A percentile compares a stretch with the other conserved stretches of the same genome.
These are phyloP conservation scores for Synergus umbraculus DNA, from an alignment of 2,888 invertebrate genomes.

Conservation along the genomic window DNA sequence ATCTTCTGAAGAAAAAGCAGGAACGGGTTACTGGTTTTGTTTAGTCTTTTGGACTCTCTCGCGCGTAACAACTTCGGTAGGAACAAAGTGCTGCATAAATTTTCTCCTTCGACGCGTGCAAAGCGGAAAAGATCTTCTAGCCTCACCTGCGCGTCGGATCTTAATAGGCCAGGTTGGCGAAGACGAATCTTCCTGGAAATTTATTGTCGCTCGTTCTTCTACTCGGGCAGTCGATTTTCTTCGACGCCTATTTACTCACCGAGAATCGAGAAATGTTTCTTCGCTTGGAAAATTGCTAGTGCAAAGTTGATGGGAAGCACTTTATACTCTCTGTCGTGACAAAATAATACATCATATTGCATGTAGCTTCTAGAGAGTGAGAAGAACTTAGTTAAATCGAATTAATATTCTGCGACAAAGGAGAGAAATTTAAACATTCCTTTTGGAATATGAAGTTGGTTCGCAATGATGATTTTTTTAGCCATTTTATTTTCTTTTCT, in stretches of 20 bases:
- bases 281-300: neutral
- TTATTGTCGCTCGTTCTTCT: conserved; percentile 3
- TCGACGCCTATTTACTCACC: neutral
- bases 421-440: too few species aligned
- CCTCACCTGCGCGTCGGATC: conserved; percentile 16
- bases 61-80: conserved; percentile 49
- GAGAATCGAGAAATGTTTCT: neutral
- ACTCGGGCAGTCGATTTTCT: conserved; percentile 2
- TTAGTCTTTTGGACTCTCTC: conserved; percentile 32
- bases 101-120: conserved; percentile 46
- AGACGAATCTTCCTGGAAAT: conserved; percentile 8
- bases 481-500: too few species aligned
- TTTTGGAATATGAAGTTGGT: too few species aligned
- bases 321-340: neutral
- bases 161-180: conserved; percentile 30
- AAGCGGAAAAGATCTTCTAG: neutral
- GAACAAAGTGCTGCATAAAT: conserved; percentile 55
- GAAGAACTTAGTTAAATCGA: neutral
- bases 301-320: neutral
- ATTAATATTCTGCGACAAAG: neutral
- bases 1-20: conserved; percentile 48
- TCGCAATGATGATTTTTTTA: too few species aligned
- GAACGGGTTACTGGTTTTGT: conserved; percentile 39
- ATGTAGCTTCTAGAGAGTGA: neutral
- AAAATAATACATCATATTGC: neutral